Evolutionary conservation across 2,888 invertebrate species (phyloP).

Genomic region (Synanthedon formicaeformis): DNA sequence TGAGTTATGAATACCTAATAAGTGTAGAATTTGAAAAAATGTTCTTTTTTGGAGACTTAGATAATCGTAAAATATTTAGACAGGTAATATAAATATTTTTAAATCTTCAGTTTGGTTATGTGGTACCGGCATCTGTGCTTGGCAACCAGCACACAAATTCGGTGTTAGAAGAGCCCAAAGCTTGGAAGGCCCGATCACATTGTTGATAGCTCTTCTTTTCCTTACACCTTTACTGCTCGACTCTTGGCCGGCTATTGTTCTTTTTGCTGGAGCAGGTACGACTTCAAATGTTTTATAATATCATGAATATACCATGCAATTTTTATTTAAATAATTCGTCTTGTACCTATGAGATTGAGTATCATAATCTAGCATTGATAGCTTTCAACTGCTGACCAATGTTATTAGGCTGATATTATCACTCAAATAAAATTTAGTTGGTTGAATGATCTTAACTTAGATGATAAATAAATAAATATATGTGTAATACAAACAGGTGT

Average conservation of each 20-base stretch:
- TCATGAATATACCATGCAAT: too few relatives aligned
- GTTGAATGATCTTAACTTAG: too few relatives aligned
- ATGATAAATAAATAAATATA: too few relatives aligned
- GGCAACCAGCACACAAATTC: slow-evolving; percentile 66
- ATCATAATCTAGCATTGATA: too few relatives aligned
- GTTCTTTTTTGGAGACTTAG: neutral
- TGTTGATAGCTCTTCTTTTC: slow-evolving; percentile 62
- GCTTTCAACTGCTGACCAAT: too few relatives aligned
- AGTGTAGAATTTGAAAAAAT: neutral
- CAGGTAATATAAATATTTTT: too few relatives aligned
- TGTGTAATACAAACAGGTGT: slow-evolving; percentile 29
- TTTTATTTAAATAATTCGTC: too few relatives aligned
- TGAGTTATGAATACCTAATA: slow-evolving; percentile 16
- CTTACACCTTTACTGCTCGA: slow-evolving; percentile 68
- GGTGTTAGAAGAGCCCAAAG: slow-evolving; percentile 40
- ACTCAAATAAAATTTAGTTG: too few relatives aligned
- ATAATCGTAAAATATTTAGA: too few relatives aligned
- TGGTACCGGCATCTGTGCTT: slow-evolving; percentile 60
- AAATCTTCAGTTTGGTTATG: slow-evolving; percentile 50
- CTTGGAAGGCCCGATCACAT: slow-evolving; percentile 47
- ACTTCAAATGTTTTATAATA: neutral
- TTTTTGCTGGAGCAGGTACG: slow-evolving; percentile 73
- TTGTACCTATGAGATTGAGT: too few relatives aligned
- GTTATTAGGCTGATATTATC: too few relatives aligned
- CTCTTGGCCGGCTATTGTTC: slow-evolving; percentile 72